Conservation (phyloP, 2,113 vertebrate species). For the Otus sunia region DNA sequence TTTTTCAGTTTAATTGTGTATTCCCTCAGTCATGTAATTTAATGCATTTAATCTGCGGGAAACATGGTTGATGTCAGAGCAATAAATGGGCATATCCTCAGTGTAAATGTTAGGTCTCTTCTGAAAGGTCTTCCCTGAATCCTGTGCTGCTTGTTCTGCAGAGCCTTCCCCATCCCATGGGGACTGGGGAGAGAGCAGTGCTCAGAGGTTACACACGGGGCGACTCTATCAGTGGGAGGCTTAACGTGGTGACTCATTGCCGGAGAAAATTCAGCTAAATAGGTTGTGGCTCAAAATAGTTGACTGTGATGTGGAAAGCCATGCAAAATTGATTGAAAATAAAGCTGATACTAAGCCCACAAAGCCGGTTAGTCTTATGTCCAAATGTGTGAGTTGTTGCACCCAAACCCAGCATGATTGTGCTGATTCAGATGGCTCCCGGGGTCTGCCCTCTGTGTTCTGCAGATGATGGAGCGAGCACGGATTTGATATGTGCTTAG, state of each 20-base stretch:
- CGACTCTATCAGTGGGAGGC: rapidly evolving
- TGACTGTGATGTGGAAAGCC: neutral
- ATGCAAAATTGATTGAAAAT: neutral
- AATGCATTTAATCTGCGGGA: neutral
- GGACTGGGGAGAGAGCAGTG: neutral
- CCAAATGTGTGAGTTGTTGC: neutral
- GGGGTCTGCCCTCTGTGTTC: neutral
- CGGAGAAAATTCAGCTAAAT: neutral
- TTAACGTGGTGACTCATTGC: rapidly evolving
- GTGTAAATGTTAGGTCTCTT: neutral
- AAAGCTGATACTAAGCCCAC: neutral
- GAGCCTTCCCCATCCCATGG: neutral
- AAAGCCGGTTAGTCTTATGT: neutral
- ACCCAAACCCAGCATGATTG: neutral
- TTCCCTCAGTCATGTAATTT: neutral
- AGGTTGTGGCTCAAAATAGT: neutral
- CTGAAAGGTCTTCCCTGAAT: neutral
- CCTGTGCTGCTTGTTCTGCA: neutral
- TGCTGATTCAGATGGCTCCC: neutral
- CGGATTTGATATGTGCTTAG: neutral
- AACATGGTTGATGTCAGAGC: rapidly evolving
- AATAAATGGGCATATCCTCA: neutral
- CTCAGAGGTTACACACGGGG: rapidly evolving
- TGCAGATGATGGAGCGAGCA: neutral
- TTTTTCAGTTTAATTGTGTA: neutral